These are phyloP conservation scores for Drepana falcataria DNA, from an alignment of 2,888 invertebrate genomes.

Conservation along the genomic window DNA sequence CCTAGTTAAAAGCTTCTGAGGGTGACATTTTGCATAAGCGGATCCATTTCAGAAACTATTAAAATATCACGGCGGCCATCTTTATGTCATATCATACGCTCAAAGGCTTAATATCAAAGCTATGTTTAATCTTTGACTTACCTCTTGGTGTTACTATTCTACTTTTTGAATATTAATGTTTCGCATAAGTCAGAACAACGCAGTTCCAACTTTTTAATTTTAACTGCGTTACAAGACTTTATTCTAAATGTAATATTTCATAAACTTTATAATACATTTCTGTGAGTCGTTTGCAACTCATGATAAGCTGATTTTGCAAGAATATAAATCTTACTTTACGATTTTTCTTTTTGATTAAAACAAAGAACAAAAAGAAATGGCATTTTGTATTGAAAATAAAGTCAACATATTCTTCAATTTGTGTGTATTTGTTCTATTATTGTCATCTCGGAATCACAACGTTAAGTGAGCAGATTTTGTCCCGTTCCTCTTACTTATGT, in stretches of 20 bases:
- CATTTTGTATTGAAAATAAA: background rate
- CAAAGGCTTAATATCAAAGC: no score
- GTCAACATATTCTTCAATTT: background rate
- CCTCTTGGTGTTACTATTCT: constrained; percentile 16
- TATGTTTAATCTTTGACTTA: constrained; percentile 23
- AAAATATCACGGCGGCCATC: background rate
- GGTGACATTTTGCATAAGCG: constrained; percentile 47
- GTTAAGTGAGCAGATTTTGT: constrained; percentile 33
- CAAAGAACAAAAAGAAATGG: background rate
- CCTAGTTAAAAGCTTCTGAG: constrained; percentile 45
- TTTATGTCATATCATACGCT: no score
- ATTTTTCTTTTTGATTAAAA: background rate
- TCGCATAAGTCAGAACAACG: background rate
- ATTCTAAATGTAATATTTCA: constrained; percentile 6
- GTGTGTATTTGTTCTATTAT: constrained; percentile 5
- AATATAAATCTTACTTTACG: background rate
- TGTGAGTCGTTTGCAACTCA: constrained; percentile 4
- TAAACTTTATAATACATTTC: background rate
- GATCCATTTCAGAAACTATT: constrained; percentile 40
- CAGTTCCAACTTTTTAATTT: constrained; percentile 1
- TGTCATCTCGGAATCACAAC: constrained; percentile 16
- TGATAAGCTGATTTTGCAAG: background rate
- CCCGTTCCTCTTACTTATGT: constrained; percentile 35
- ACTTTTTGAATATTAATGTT: no score
- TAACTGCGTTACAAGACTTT: constrained; percentile 5